These are phyloP conservation scores for Olivierus martensii DNA, from an alignment of 1,140 invertebrate genomes.

Conservation along the genomic window DNA sequence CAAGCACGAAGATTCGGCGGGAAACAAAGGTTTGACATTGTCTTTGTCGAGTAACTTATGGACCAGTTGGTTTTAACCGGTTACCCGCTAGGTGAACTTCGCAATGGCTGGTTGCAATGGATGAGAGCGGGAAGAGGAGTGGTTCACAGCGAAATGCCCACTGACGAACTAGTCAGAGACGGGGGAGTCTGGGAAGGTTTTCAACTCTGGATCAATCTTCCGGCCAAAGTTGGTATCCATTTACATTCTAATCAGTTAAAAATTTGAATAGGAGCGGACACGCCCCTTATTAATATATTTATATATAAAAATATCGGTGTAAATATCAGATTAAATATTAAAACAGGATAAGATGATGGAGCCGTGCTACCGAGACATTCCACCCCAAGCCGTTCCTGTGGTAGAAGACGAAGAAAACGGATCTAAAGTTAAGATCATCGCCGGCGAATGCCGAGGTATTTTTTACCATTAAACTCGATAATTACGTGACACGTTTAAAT, in stretches of 20 bases:
- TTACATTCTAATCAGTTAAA: too few species aligned
- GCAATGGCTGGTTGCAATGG: constrained; percentile 23
- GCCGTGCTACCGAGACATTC: constrained; percentile 20
- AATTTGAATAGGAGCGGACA: too few species aligned
- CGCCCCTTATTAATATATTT: too few species aligned
- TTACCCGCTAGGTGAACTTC: constrained; percentile 1
- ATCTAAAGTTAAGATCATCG: constrained; percentile 20
- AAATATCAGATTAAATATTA: too few species aligned
- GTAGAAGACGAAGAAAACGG: constrained; percentile 9
- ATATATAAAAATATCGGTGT: too few species aligned
- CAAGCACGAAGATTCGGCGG: constrained; percentile 32
- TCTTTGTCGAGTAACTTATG: too few species aligned
- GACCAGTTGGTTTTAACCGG: too few species aligned
- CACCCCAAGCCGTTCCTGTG: constrained; percentile 19
- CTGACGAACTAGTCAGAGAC: constrained; percentile 15
- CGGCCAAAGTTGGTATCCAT: constrained; percentile 14
- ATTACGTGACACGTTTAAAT: not conserved
- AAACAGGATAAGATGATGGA: constrained; percentile 21
- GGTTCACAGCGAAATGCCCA: constrained; percentile 31
- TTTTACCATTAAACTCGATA: not conserved
- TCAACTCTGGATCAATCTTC: constrained; percentile 25
- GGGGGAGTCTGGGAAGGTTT: constrained; percentile 22
- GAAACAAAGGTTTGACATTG: constrained; percentile 25
- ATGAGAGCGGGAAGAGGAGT: constrained; percentile 32
- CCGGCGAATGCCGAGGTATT: constrained; percentile 19